phyloP scores from a whole-genome alignment of 2,888 invertebrate species.

The Philereme vetulata region DNA sequence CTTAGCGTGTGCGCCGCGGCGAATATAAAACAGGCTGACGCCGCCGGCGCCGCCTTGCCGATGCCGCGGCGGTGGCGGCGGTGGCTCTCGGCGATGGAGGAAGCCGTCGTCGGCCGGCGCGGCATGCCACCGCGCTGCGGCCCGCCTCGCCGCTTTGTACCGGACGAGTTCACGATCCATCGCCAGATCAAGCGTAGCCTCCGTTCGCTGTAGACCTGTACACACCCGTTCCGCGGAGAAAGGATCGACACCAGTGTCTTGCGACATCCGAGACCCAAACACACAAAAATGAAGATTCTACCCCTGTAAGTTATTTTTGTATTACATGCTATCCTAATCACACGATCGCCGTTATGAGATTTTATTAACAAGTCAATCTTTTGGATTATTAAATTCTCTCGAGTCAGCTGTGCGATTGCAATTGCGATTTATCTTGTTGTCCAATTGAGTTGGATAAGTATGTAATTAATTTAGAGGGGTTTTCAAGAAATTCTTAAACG shows the following conservation, averaged over 20 bases:
- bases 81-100: slow-evolving; percentile 36
- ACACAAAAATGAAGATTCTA: slow-evolving; percentile 66
- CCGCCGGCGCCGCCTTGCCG: slow-evolving; percentile 28
- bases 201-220: slow-evolving; percentile 73
- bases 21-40: slow-evolving; percentile 64
- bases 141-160: slow-evolving; percentile 47
- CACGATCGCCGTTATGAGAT: slow-evolving; percentile 16
- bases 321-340: slow-evolving; percentile 19
- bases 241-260: slow-evolving; percentile 61
- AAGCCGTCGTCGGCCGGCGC: neutral
- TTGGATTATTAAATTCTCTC: slow-evolving; percentile 26
- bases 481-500: neutral
- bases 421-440: slow-evolving; percentile 57
- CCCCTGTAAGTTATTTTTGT: slow-evolving; percentile 62
- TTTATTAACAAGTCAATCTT: slow-evolving; percentile 17
- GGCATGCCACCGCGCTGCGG: slow-evolving; percentile 12
- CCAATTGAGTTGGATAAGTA: neutral
- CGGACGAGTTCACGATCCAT: slow-evolving; percentile 54
- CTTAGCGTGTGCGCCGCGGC: slow-evolving; percentile 48
- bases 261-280: slow-evolving; percentile 52
- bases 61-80: slow-evolving; percentile 47
- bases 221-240: slow-evolving; percentile 64
- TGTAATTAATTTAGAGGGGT: neutral
- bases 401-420: slow-evolving; percentile 67
- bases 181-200: slow-evolving; percentile 74